These are phyloP conservation scores for Ophiothrix spiculata DNA, from an alignment of 35 echinoderm and acorn worm genomes.

Conservation along the genomic window DNA sequence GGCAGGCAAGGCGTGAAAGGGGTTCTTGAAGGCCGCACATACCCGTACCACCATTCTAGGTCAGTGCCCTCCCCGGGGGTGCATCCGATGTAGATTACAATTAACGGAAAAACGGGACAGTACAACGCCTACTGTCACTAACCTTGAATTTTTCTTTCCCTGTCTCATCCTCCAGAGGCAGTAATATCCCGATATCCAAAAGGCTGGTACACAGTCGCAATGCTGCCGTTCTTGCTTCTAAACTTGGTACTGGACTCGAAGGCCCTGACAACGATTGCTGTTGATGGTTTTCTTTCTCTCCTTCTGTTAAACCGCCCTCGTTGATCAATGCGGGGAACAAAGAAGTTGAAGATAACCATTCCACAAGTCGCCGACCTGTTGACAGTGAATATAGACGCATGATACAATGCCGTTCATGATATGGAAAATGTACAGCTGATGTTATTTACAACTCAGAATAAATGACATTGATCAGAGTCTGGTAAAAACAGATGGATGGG, in stretches of 20 bases:
- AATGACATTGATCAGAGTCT: no score
- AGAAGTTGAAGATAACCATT: slow-evolving; percentile 45
- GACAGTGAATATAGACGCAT: not conserved
- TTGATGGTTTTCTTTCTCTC: not conserved
- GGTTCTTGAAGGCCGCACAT: no score
- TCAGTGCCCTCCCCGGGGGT: no score
- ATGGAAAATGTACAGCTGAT: no score
- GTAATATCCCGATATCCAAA: slow-evolving; percentile 51
- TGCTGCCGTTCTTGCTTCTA: slow-evolving; percentile 27
- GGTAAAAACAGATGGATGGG: no score
- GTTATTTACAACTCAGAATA: no score
- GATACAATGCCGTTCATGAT: not conserved
- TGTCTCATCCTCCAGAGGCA: slow-evolving; percentile 45
- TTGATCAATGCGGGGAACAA: not conserved
- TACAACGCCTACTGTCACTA: no score
- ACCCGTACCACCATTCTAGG: no score
- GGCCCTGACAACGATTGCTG: not conserved
- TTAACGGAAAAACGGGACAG: no score
- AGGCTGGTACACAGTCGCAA: slow-evolving; percentile 33
- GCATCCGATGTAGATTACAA: no score
- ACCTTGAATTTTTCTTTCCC: slow-evolving; percentile 59
- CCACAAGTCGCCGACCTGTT: slow-evolving; percentile 46
- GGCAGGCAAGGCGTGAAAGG: no score
- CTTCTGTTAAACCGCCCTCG: not conserved
- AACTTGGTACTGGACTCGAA: slow-evolving; percentile 16